Percentiles rank a stretch among this genome's conserved stretches.
phyloP scores from a whole-genome alignment of 1,140 invertebrate species.

The Telenomus remus region DNA sequence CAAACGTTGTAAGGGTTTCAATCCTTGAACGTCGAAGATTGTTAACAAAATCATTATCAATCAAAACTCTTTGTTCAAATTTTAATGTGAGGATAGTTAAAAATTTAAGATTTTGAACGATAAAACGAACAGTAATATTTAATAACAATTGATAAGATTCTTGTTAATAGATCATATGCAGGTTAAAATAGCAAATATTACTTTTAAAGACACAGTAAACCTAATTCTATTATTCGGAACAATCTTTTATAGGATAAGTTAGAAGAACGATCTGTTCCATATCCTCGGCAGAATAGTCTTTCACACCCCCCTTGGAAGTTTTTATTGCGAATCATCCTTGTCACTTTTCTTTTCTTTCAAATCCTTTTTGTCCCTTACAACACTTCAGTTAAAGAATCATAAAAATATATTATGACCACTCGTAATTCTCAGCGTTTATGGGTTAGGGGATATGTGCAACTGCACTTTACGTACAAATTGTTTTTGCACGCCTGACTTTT shows the following conservation, averaged over 20 bases:
- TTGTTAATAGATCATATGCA: too few species aligned
- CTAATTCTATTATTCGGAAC: background rate
- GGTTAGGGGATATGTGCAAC: background rate
- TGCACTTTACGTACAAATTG: background rate
- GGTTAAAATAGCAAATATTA: too few species aligned
- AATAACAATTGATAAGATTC: too few species aligned
- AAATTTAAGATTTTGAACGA: too few species aligned
- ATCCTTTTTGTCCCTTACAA: background rate
- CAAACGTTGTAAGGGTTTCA: too few species aligned
- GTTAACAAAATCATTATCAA: too few species aligned
- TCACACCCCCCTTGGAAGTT: background rate
- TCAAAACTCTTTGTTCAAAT: too few species aligned
- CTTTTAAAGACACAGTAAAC: too few species aligned
- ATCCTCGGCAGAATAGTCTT: background rate
- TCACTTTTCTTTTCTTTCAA: background rate
- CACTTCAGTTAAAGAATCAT: background rate
- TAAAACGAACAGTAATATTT: too few species aligned
- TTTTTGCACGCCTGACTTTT: background rate
- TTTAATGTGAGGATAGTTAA: too few species aligned
- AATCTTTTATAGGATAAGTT: background rate
- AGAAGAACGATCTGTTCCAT: background rate
- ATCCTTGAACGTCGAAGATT: too few species aligned
- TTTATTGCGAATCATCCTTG: conserved; percentile 3
- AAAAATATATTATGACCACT: background rate
- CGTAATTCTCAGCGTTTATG: background rate